Evolutionary conservation across 1,140 invertebrate genomes (phyloP), one percentile per base, ranked within the genome.

Genomic region (Patella vulgata): DNA sequence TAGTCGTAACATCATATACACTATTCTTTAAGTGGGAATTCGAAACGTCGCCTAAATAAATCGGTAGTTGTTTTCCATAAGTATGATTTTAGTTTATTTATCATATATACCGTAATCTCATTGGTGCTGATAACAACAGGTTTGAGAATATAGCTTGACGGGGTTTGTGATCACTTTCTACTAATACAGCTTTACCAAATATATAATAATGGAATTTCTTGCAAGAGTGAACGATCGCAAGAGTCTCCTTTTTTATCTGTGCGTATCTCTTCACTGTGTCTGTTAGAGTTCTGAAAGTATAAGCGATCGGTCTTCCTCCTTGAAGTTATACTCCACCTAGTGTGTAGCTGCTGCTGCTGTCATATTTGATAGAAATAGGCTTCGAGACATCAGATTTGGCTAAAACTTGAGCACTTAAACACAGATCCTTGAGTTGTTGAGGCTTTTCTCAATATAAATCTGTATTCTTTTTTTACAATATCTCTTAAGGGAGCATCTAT

Each of bases 211-310:
- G 77, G 74, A 85, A 86, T 62, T 83, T 81, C 25, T 78, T 62
- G 28, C 48, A 51, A n/a, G 75, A 77, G 68, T 75, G 77, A 6
- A 76, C 63, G 12, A 85, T 76, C 30, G 78, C 78, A 30, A 82
- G 63, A 19, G 81, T 62, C 67, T 86, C 83, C 54, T 86, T 86
- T 66, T 87, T 84, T 27, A 85, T 87, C 67, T 84, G 80, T 17
- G 81, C 70, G 56, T 77, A 86, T 25, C 76, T 66, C 36, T 46
- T 12, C n/a, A 51, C 36, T n/a, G n/a, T 31, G n/a, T n/a, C n/a
- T n/a, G n/a, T n/a, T n/a, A n/a, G n/a, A n/a, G n/a, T n/a, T n/a
- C n/a, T n/a, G n/a, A n/a, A n/a, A n/a, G n/a, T n/a, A n/a, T n/a
- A n/a, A n/a, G n/a, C n/a, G n/a, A n/a, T n/a, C n/a, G n/a, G n/a